A percentile compares a stretch with the other conserved stretches of the same genome.
Conservation (phyloP, 1,140 invertebrate species). For the Leptopilina boulardi region DNA sequence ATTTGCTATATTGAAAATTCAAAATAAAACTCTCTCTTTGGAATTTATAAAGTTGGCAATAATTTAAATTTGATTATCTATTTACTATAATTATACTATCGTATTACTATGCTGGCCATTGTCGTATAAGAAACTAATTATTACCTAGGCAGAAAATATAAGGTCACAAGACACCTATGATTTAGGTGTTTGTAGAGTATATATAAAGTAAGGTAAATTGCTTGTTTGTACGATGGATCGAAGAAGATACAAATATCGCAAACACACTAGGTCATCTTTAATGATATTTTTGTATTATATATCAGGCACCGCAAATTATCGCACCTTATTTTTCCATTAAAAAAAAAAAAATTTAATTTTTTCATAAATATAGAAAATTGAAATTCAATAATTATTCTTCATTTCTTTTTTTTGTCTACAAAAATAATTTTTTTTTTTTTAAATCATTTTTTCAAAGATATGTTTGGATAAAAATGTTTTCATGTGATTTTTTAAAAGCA, state of each 20-base stretch:
- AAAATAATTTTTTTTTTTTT: no score
- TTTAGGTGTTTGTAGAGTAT: not conserved
- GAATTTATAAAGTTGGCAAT: not conserved
- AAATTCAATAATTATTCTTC: no score
- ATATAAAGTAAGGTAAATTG: conserved; percentile 4
- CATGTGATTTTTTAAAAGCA: not conserved
- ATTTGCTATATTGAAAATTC: no score
- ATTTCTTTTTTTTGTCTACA: no score
- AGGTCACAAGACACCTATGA: not conserved
- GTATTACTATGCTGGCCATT: not conserved
- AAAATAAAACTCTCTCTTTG: no score
- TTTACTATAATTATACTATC: conserved; percentile 25
- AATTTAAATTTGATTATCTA: conserved; percentile 8
- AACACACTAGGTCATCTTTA: no score
- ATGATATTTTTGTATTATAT: no score
- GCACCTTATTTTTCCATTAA: no score
- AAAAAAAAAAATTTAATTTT: no score
- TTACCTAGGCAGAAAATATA: conserved; percentile 14
- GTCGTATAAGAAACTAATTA: conserved; percentile 20
- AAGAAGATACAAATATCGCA: not conserved
- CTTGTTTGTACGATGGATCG: not conserved
- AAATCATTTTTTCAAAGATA: no score
- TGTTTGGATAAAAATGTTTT: not conserved
- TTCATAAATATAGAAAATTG: no score
- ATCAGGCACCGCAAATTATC: no score